Conservation (phyloP, 2,797 vertebrate genomes). For the Champsocephalus gunnari region DNA sequence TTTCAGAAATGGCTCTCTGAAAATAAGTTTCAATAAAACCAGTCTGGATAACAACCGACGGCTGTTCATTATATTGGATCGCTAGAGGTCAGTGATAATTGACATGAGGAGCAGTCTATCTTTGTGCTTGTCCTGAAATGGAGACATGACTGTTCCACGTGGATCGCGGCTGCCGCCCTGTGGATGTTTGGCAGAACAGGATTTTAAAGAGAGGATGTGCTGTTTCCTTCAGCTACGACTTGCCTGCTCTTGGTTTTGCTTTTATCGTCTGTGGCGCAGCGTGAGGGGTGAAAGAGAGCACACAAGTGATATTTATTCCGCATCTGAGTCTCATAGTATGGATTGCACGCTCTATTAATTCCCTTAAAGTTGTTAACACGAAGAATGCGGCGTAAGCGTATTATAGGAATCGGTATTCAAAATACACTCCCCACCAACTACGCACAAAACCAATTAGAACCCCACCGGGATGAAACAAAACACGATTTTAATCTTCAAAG, state of each 20-base stretch:
- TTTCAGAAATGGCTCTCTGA: not conserved
- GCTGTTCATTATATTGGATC: conserved; percentile 15
- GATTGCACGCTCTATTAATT: conserved; percentile 84
- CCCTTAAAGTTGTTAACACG: conserved; percentile 76
- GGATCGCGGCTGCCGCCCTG: conserved; percentile 74
- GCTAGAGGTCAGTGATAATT: conserved; percentile 47
- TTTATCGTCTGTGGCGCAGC: conserved; percentile 63
- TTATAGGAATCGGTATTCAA: conserved; percentile 83
- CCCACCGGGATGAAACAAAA: conserved; percentile 84
- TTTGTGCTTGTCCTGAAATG: conserved; percentile 38
- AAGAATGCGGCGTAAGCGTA: conserved; percentile 80
- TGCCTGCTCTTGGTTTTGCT: conserved; percentile 71
- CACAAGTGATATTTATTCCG: conserved; percentile 66
- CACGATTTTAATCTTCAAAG: conserved; percentile 87
- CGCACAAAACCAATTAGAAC: conserved; percentile 85
- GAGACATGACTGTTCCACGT: conserved; percentile 43
- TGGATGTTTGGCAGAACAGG: conserved; percentile 61
- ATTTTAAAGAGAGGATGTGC: conserved; percentile 27
- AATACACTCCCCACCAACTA: conserved; percentile 77
- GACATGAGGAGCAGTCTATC: conserved; percentile 34
- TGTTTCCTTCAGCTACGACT: conserved; percentile 57
- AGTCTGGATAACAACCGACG: not conserved
- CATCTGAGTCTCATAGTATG: conserved; percentile 63
- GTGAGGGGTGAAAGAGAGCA: conserved; percentile 52
- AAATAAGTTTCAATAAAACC: not conserved